Conservation (phyloP, 2,113 vertebrate species). For the Athene cunicularia region DNA sequence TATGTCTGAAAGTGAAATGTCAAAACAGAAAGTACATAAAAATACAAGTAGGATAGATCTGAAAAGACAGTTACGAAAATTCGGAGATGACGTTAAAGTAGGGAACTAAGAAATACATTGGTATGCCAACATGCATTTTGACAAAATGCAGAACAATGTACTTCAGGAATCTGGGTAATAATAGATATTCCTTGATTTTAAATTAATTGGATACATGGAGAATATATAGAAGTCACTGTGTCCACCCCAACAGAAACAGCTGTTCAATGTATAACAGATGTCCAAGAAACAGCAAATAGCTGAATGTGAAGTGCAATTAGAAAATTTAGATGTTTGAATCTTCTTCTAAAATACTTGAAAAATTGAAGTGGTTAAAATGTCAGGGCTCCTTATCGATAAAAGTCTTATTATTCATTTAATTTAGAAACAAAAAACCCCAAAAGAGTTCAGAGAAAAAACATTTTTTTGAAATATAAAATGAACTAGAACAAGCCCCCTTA, state of each 20-base stretch:
- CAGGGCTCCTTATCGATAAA: not conserved
- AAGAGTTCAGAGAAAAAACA: not conserved
- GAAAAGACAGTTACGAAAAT: not conserved
- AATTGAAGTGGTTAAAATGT: not conserved
- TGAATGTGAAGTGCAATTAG: not conserved
- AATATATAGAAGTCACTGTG: not conserved
- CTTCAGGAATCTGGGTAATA: not conserved
- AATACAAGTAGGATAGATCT: not conserved
- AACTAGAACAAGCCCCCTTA: not conserved
- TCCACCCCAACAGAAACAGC: not conserved
- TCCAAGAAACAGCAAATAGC: not conserved
- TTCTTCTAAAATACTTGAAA: not conserved
- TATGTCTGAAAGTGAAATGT: not conserved
- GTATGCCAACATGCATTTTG: not conserved
- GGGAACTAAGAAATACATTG: not conserved
- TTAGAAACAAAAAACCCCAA: not conserved
- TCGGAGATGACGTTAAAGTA: not conserved
- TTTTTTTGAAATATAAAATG: not conserved
- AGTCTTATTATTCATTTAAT: not conserved
- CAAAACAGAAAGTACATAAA: not conserved
- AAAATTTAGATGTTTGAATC: not conserved
- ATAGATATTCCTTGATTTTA: not conserved
- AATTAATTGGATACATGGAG: not conserved
- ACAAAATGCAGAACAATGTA: not conserved
- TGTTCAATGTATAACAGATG: not conserved